Evolutionary conservation across 2,113 vertebrate species (phyloP).

Genomic region (Brachyhypopomus occidentalis): DNA sequence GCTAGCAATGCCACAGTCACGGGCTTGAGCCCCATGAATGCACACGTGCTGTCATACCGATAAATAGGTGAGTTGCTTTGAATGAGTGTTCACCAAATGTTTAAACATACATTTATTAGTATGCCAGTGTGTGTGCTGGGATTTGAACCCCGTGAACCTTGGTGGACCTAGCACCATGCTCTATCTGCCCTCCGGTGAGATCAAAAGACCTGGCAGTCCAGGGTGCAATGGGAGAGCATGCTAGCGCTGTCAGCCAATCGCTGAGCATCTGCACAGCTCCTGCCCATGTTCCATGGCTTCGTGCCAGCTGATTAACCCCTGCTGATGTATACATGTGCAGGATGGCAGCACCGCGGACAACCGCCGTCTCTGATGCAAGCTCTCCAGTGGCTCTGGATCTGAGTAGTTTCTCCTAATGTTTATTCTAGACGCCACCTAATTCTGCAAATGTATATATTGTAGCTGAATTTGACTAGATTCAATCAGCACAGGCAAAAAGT

Average conservation of each 20-base stretch:
- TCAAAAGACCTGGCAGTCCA: conserved; percentile 4
- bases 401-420: neutral
- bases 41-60: no score
- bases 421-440: neutral
- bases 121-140: no score
- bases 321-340: conserved; percentile 19
- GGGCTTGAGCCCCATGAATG: no score
- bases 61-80: no score
- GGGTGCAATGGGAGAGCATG: conserved; percentile 6
- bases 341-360: neutral
- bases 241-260: neutral
- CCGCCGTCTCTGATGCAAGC: neutral
- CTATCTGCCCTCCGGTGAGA: neutral
- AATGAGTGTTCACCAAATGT: no score
- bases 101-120: no score
- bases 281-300: neutral
- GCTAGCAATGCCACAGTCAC: no score
- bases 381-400: neutral
- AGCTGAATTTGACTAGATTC: neutral
- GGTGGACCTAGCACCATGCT: neutral
- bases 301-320: neutral
- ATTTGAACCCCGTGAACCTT: neutral
- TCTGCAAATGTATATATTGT: neutral
- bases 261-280: neutral
- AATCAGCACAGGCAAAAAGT: neutral